Base-by-base conservation (phyloP, 2,797 vertebrate genomes). In the Threskiornis aethiopicus region DNA sequence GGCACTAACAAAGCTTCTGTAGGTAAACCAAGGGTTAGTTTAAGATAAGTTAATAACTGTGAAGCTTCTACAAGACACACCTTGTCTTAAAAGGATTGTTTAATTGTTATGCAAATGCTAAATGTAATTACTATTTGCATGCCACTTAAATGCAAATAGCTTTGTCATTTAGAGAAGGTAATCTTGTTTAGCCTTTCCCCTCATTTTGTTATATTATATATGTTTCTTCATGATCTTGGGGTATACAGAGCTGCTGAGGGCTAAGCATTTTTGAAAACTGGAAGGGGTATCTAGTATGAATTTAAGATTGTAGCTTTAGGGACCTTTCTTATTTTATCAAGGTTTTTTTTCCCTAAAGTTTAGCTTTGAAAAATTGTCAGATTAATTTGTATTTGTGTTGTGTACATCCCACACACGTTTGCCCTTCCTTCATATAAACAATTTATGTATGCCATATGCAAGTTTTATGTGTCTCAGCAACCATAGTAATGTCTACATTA, bases 51-150 rank as follows among this genome's bases (percentile, higher is more conserved):
- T 93, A 87, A 12, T 66, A 42, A 58, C 26, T 72, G 6, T 72
- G 54, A 84, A 84, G 66, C 35, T 77, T 87, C 64, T 87, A 1
- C 70, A 82, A 58, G 46, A 26, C 58, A 79, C 51, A 94, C 73
- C 85, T 94, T 86, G 46, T 79, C 73, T 87, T 87, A 51, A 90
- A 90, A 83, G 35, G 61, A 83, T 93, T 77, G 41, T 79, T 86
- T 90, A 66, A 81, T 91, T 92, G 84, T 84, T 90, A 94, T 90
- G 84, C 84, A 96, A 92, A 92, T 94, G 3, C 1, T 73, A 54
- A 93, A 75, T 77, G 84, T 94, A 96, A 95, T 94, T 96, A 80
- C 77, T 70, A 0, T 82, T 96, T 93, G 47, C 67, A 80, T 77
- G 59, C 64, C 10, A 71, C 78, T 93, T 95, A 84, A 83, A 92